A percentile compares a stretch with the other conserved stretches of the same genome.
Conservation (phyloP, 2,113 vertebrate genomes). For the Callopanchax toddi region DNA sequence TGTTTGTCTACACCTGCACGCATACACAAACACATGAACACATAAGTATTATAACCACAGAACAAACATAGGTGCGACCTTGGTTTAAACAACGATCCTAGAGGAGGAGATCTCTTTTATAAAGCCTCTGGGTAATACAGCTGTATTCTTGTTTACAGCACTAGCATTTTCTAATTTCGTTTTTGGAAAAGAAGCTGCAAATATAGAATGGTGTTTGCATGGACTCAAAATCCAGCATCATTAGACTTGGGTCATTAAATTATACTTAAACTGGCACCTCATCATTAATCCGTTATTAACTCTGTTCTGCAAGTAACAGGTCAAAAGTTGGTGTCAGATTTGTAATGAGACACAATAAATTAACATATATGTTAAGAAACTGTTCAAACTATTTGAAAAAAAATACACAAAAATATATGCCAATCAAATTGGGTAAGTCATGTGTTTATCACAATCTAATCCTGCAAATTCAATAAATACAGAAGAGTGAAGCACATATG, state of each 20-base stretch:
- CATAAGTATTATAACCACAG: slow-evolving; percentile 17
- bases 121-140: slow-evolving; percentile 33
- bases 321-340: not conserved
- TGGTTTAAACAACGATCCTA: slow-evolving; percentile 58
- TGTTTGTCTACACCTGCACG: not conserved
- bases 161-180: not conserved
- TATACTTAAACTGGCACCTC: not conserved
- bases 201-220: not conserved
- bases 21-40: not conserved
- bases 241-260: not conserved
- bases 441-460: too few relatives aligned
- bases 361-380: not conserved
- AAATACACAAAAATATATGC: too few relatives aligned
- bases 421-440: too few relatives aligned
- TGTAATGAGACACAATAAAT: not conserved
- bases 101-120: slow-evolving; percentile 50
- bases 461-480: too few relatives aligned
- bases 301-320: not conserved
- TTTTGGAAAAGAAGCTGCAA: not conserved
- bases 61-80: slow-evolving; percentile 37
- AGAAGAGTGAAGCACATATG: too few relatives aligned
- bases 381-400: not conserved
- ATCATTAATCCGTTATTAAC: too few relatives aligned
- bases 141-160: slow-evolving; percentile 20
- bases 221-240: slow-evolving; percentile 1